Base-by-base conservation (phyloP, 2,888 invertebrate genomes). In the Anorthoa munda region DNA sequence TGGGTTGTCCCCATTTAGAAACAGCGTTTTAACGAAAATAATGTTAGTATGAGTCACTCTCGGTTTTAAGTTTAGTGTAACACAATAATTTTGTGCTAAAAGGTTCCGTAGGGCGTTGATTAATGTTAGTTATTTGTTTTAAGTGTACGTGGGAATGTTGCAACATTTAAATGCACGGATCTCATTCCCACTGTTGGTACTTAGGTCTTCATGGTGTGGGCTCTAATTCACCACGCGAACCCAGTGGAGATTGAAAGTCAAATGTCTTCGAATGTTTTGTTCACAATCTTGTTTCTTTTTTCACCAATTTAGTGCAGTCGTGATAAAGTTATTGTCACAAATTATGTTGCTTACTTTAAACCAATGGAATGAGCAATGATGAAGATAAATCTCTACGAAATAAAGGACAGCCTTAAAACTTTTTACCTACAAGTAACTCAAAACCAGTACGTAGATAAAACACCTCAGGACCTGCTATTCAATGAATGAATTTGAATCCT, bases 21-120 rank as follows among this genome's bases (percentile, higher is more conserved):
- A 77, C 26, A 18, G 23, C 23, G 58, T 61, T 77, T 50, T 26
- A 64, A 70, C 61, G 63, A 55, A 73, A 77, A 83, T 73, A 74
- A 46, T 77, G 86, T 88, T 86, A 81, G 80, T 87, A 75, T 85
- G 80, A 86, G 80, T 87, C 86, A 86, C 78, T 86, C 84, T 83
- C 77, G 74, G 63, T 83, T 84, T 84, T 76, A 59, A 72, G 75
- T 68, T 76, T 56, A 75, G 72, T 73, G 39, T 67, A 78, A 76
- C 70, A 76, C 45, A 59, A 82, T 76, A n/a, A 74, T 48, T 68
- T 67, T 72, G 50, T 48, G 31, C 55, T 64, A 66, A 66, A 81
- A 75, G 68, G 81, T 82, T 85, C 71, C 51, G 58, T 80, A 72
- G 61, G 71, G 12, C 56, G 64, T 63, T 79, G 68, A 72, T 66